Percentiles rank a stretch among this genome's conserved stretches.
Conservation (phyloP, 2,797 vertebrate species). For the Stomatorhinus walkeri region DNA sequence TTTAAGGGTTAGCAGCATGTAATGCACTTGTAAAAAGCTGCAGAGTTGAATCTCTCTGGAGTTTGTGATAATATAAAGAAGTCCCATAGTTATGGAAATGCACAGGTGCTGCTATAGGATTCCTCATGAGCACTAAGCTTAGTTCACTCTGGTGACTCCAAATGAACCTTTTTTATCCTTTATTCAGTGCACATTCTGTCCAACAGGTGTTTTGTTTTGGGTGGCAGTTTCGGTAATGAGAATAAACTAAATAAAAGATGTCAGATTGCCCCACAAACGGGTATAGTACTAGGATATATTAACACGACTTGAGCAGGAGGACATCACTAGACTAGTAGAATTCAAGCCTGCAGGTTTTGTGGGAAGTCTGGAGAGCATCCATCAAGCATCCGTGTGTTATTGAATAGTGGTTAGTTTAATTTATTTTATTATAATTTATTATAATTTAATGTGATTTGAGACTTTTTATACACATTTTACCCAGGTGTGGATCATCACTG, state of each 20-base stretch:
- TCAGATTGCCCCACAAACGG: background rate
- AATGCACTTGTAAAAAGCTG: background rate
- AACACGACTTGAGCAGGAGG: background rate
- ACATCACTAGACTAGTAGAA: background rate
- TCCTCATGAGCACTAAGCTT: background rate
- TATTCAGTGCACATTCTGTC: background rate
- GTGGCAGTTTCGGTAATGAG: background rate
- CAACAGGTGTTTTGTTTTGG: background rate
- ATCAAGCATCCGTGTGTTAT: background rate
- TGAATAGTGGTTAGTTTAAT: too few species aligned
- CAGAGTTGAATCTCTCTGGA: background rate
- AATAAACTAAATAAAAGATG: background rate
- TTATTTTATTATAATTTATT: too few species aligned
- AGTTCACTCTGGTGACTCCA: background rate
- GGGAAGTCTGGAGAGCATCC: background rate
- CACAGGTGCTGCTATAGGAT: background rate
- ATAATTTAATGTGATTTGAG: background rate
- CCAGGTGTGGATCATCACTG: background rate
- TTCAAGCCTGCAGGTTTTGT: background rate
- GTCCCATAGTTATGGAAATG: background rate
- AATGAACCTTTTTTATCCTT: background rate
- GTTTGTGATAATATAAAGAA: background rate
- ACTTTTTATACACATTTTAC: background rate
- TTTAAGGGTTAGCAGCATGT: background rate
- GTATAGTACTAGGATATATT: background rate